Conservation (phyloP, 37 sponge, comb jelly and placozoan species). For the Petrosia ficiformis region DNA sequence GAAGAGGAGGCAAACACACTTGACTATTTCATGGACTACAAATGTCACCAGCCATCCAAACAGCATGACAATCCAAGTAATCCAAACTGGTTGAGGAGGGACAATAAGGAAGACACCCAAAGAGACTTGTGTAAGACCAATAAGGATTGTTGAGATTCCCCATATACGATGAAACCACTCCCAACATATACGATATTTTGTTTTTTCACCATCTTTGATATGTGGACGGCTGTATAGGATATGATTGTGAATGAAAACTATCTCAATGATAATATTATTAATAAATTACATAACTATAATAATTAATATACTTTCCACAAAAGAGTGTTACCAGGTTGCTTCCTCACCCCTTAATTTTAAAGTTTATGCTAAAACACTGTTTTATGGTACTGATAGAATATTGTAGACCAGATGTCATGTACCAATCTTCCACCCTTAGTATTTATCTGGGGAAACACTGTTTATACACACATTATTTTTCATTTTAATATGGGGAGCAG, state of each 20-base stretch:
- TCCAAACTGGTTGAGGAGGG: constrained; percentile 50
- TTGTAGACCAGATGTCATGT: no score
- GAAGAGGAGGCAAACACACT: constrained; percentile 21
- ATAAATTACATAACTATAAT: background rate
- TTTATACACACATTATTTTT: no score
- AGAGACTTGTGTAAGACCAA: constrained; percentile 39
- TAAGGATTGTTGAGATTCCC: constrained; percentile 10
- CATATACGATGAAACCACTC: constrained; percentile 42
- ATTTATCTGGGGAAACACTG: no score
- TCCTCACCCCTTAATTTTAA: no score
- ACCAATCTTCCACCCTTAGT: no score
- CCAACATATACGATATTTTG: constrained; percentile 42
- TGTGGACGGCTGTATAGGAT: constrained; percentile 55
- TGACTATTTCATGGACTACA: constrained; percentile 31
- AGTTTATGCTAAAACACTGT: no score
- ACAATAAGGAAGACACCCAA: constrained; percentile 62
- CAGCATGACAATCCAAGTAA: constrained; percentile 34
- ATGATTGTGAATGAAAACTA: no score
- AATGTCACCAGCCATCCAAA: constrained; percentile 21
- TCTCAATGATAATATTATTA: no score
- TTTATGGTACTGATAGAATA: no score
- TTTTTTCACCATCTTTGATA: constrained; percentile 16
- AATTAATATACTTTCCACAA: no score
- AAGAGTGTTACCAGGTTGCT: no score
- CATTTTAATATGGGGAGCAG: no score